These are phyloP conservation scores for Pedicia rivosa DNA, from an alignment of 2,888 invertebrate species.

Conservation along the genomic window DNA sequence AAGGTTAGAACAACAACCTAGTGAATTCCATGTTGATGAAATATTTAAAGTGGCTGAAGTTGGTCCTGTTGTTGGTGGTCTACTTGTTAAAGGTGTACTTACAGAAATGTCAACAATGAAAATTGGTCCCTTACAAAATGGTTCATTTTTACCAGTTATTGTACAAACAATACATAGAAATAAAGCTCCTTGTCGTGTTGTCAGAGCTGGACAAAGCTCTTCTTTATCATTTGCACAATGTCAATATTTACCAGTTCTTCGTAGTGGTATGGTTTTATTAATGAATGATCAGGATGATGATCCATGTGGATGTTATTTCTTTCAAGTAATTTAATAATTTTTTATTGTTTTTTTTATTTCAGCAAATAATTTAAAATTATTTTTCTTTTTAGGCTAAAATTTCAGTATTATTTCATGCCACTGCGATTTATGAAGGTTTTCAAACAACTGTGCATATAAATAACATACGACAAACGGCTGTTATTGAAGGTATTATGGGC, in stretches of 20 bases:
- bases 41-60: constrained; percentile 73
- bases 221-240: constrained; percentile 44
- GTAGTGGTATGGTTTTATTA: constrained; percentile 77
- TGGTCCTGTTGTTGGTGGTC: constrained; percentile 72
- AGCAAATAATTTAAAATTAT: constrained; percentile 9
- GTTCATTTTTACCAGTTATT: constrained; percentile 57
- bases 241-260: constrained; percentile 35
- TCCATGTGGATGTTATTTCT: constrained; percentile 43
- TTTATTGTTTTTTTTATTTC: not conserved
- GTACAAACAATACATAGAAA: constrained; percentile 84
- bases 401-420: constrained; percentile 75
- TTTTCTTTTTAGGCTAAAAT: constrained; percentile 60
- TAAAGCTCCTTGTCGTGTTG: constrained; percentile 74
- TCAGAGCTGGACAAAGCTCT: constrained; percentile 82
- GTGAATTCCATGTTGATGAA: constrained; percentile 89
- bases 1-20: constrained; percentile 52
- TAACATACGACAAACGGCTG: constrained; percentile 89
- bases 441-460: constrained; percentile 92
- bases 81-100: constrained; percentile 70
- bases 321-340: constrained; percentile 36
- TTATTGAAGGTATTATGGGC: constrained; percentile 58
- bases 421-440: constrained; percentile 66
- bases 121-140: constrained; percentile 61
- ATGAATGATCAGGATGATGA: constrained; percentile 32
- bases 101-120: constrained; percentile 66